Base-by-base conservation (phyloP, 2,113 vertebrate species). In the Prunella fulvescens region DNA sequence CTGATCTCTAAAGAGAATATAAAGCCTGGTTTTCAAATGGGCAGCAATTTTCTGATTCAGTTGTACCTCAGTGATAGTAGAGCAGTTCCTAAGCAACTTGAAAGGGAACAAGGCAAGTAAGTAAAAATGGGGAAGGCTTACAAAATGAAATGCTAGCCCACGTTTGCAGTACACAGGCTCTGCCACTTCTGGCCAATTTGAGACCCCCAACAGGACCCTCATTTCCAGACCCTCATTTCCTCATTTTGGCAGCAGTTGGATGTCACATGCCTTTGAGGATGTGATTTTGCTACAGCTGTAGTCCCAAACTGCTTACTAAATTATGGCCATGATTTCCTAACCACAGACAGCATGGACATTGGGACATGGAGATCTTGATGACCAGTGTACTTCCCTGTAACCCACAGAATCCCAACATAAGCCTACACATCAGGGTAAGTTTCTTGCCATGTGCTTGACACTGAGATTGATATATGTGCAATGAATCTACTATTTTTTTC, bases 111-210 rank as follows among this genome's bases (percentile, higher is more conserved):
- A 50, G 44, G 4, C 23, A 44, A 64, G 39, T 11, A 65, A 66
- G 7, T 53, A 35, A 88, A 78, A 26, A 58, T 35, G 19, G 9
- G 13, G 4, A 57, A 58, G 25, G 19, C 15, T 92, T 89, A 58
- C 56, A 57, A n/a, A 15, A 10, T 29, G 13, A 90, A 87, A 74
- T 54, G 2, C 28, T 50, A 70, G 17, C 28, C 42, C 31, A 56
- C 23, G 0, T 61, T 48, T 60, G 23, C 1, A 4, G 9, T 16
- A 37, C 51, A 11, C 0, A 2, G 10, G 14, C 3, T 33, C 19
- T 51, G 24, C 12, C 6, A 8, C 8, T 48, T 31, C 54, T 84
- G 51, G 18, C 11, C 15, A 29, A 7, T 44, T 15, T 83, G 64
- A 77, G 42, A 69, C 19, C 3, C 6, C 7, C 14, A 72, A 4